Percentiles rank a stretch among this genome's conserved stretches.
Conservation (phyloP, 2,113 vertebrate species). For the Prionailurus bengalensis region DNA sequence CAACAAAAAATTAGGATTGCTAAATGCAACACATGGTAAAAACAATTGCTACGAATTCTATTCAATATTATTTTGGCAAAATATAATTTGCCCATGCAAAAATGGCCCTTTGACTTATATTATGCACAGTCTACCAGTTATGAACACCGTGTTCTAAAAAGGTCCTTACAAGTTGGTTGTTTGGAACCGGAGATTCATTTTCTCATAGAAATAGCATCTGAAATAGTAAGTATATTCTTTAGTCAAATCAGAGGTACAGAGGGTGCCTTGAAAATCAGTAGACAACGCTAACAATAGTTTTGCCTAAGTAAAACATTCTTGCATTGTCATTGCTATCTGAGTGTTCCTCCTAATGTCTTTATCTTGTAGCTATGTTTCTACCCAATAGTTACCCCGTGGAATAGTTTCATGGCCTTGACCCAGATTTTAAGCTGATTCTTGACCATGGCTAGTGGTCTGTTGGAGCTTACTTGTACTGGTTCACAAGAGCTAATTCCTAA, state of each 20-base stretch:
- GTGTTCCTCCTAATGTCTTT: neutral
- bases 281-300: neutral
- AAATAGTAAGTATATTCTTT: neutral
- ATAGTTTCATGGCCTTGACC: neutral
- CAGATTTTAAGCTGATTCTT: neutral
- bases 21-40: neutral
- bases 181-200: constrained; percentile 9
- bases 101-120: neutral
- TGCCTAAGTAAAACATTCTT: neutral
- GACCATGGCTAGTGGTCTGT: neutral
- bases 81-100: neutral
- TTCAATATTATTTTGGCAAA: neutral
- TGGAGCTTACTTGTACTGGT: neutral
- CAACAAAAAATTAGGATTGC: neutral
- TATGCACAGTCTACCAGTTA: neutral
- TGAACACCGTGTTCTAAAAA: neutral
- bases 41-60: neutral
- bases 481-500: neutral
- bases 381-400: neutral
- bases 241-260: neutral
- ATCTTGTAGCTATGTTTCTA: neutral
- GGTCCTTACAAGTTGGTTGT: neutral
- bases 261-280: neutral
- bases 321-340: neutral
- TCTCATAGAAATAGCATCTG: neutral